Conservation (phyloP, 2,113 vertebrate genomes). For the Meles meles region DNA sequence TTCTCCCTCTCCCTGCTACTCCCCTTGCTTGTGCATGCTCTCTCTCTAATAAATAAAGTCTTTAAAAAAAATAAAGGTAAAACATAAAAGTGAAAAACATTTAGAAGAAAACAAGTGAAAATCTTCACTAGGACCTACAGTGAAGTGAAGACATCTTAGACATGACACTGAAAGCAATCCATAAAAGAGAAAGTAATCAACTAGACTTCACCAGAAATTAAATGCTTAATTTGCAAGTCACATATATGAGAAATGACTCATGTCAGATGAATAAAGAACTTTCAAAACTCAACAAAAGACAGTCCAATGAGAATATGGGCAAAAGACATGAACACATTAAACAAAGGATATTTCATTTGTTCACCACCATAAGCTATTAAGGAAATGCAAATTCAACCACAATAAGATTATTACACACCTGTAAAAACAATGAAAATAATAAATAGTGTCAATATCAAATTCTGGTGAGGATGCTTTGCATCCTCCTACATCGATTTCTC, state of each 20-base stretch:
- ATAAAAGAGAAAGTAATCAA: neutral
- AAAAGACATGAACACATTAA: neutral
- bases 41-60: too few relatives aligned
- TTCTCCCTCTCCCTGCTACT: too few relatives aligned
- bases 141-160: neutral
- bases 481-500: neutral
- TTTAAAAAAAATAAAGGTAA: neutral
- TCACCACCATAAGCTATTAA: neutral
- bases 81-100: neutral
- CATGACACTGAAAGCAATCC: neutral
- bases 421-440: neutral
- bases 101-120: neutral
- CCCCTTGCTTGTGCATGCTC: too few relatives aligned
- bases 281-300: neutral
- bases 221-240: neutral
- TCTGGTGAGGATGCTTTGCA: neutral
- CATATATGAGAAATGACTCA: neutral
- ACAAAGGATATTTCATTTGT: neutral
- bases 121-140: neutral
- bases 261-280: neutral
- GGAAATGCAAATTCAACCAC: neutral
- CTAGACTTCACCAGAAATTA: neutral
- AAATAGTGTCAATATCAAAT: neutral
- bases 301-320: neutral
- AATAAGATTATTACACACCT: neutral